Evolutionary conservation across 2,797 vertebrate species (phyloP), one percentile per base, ranked within the genome.

Genomic region (Myotis findleyi): DNA sequence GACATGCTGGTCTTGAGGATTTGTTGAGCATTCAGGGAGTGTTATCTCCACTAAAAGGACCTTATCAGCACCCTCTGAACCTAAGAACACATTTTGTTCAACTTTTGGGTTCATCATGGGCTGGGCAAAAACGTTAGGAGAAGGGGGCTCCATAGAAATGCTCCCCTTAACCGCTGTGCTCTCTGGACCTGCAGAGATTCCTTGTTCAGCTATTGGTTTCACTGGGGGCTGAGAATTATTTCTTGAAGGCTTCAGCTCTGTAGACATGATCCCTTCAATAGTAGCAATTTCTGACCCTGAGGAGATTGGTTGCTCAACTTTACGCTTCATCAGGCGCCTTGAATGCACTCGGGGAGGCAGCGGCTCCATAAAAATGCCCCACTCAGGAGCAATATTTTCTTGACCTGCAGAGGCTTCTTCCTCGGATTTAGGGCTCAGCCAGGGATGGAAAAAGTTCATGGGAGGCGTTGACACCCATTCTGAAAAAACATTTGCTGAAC

Each of bases 31-130:
- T 38, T 6, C 55, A 16, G 89, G 33, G 27, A 64, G 41, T 14
- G 7, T 38, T 36, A 53, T 49, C 21, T 49, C 64, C 27, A 8
- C 3, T 11, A 89, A 85, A 36, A 88, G 5, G 49, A 27, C 80
- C n/a, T 72, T 92, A 72, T 96, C 95, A 87, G 96, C 89, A 27
- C 36, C 93, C 71, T 91, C 38, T 51, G 96, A 41, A 95, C 94
- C 93, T 41, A 92, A 96, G 62, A 93, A 76, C n/a, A 89, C 53
- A 33, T 95, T 96, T 91, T 92, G 94, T 17, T 88, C 95, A 55
- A 94, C 69, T n/a, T 88, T 85, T 89, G 87, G 36, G 3, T 86
- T 96, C 68, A 95, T 83, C 76, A 85, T 81, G 51, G 59, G 0
- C 21, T 27, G 11, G 8, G 84, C 4, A 4, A 20, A 18, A 10